phyloP scores from a whole-genome alignment of 2,797 vertebrate species.

The Propithecus perrieri region DNA sequence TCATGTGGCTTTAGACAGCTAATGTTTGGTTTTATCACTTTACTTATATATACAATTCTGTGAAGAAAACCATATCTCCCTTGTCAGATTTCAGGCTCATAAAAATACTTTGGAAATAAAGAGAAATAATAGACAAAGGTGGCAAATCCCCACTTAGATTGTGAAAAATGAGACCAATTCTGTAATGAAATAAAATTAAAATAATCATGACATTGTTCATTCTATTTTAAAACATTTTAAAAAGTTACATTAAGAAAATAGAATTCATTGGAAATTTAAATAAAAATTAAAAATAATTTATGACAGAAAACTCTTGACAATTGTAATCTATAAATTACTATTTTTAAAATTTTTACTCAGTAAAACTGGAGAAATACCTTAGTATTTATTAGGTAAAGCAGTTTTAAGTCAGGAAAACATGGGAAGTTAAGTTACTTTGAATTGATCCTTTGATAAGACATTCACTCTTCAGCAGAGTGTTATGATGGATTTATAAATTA shows the following conservation, averaged over 20 bases:
- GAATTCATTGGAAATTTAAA: not conserved
- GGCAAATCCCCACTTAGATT: not conserved
- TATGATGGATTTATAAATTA: not conserved
- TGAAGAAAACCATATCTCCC: not conserved
- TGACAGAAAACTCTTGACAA: not conserved
- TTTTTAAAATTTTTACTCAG: not conserved
- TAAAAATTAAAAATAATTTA: slow-evolving; percentile 8
- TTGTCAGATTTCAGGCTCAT: not conserved
- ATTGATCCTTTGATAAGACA: not conserved
- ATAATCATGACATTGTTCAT: not conserved
- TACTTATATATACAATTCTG: not conserved
- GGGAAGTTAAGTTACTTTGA: not conserved
- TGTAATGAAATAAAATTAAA: not conserved
- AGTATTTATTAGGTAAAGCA: not conserved
- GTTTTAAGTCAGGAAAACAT: not conserved
- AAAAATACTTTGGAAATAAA: not conserved
- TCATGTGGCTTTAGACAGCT: not conserved
- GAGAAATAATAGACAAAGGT: not conserved
- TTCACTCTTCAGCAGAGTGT: not conserved
- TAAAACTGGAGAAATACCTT: not conserved
- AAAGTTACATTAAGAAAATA: not conserved
- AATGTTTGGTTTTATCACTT: not conserved
- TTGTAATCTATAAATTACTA: not conserved
- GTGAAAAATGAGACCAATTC: not conserved
- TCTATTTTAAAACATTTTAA: not conserved